Evolutionary conservation across 1,140 invertebrate species (phyloP), one percentile per base, ranked within the genome.

Genomic region (Tetramorium simillimum): DNA sequence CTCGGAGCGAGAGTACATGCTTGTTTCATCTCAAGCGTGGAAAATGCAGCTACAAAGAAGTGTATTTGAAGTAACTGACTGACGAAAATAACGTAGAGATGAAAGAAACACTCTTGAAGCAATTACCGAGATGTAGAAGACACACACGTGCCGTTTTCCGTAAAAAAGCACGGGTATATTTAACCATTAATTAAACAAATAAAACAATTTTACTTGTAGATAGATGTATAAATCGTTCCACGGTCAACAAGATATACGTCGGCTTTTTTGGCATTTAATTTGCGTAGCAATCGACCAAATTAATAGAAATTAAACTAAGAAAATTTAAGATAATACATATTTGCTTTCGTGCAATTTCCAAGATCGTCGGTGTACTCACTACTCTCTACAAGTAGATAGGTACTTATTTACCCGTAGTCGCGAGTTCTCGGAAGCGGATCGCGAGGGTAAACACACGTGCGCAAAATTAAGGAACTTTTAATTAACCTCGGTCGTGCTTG

Each of bases 381-480:
- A 40, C 37, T 18, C 60, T 2, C n/a, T 43, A 69, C 40, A 21
- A 69, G 6, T 69, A 69, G n/a, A 10, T 49, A 21, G 21, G 43
- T 37, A 53, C 69, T 81, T 70, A 72, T 81, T 78, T 78, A 63
- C 63, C 63, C 63, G 51, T 53, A 81, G 21, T 72, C 37, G 16
- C 33, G 6, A 43, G 16, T 51, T 28, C 18, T 49, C 37, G 65
- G 37, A 43, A 81, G 65, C 37, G 49, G 46, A 81, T 81, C 49
- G 12, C 49, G 49, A 49, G 33, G 33, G 62, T 70, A 70, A 81
- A 81, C 51, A 72, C 21, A 43, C 33, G 78, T 46, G 77, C 49
- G 49, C 65, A 51, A 70, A 72, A 81, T 81, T 81, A 70, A 70
- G 33, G 37, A 81, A 81, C 78, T 81, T 81, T 81, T 81, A 81